Base-by-base conservation (phyloP, 2,113 vertebrate species). In the Rhinolophus sinicus region DNA sequence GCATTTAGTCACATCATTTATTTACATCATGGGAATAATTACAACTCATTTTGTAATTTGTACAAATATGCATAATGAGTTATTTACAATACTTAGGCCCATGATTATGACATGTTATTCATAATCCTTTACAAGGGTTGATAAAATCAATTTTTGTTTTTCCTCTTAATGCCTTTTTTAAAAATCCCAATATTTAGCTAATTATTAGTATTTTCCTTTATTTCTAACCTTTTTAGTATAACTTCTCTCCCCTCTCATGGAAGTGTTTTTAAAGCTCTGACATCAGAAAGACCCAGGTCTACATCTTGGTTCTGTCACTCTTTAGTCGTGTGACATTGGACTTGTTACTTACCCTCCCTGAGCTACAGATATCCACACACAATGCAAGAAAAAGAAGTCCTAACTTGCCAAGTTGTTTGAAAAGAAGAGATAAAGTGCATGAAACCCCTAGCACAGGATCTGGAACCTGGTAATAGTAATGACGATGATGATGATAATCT, bases 1-100 rank as follows among this genome's bases (percentile, higher is more conserved):
- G 47, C 58, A 83, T 85, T 97, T 97, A 96, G 40, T 92, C 92
- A 97, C 88, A 84, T 95, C 84, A 95, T 82, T 95, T 86, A 95
- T 95, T 97, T 98, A 90, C 70, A 97, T 97, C 52, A 40, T 76
- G 93, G 88, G 38, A 92, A 97, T 96, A 98, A 98, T 93, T 73
- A 93, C 13, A 82, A 75, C 40, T 97, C 89, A 97, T 97, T 96
- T 96, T 94, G 80, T 93, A 97, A 97, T 95, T 96, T 0, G 5
- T 85, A 92, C 82, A 97, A 97, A 98, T 97, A 95, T 56, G 76
- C 60, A 88, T 81, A 89, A 78, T 84, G 64, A 93, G 67, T 5
- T 67, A 92, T 85, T 97, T 96, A 93, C 44, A 90, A 76, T 76
- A 83, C 69, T 92, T 60, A 97, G 16, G 67, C 50, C 67, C 38